phyloP scores from a whole-genome alignment of 2,888 invertebrate species.

The Spodoptera littoralis region DNA sequence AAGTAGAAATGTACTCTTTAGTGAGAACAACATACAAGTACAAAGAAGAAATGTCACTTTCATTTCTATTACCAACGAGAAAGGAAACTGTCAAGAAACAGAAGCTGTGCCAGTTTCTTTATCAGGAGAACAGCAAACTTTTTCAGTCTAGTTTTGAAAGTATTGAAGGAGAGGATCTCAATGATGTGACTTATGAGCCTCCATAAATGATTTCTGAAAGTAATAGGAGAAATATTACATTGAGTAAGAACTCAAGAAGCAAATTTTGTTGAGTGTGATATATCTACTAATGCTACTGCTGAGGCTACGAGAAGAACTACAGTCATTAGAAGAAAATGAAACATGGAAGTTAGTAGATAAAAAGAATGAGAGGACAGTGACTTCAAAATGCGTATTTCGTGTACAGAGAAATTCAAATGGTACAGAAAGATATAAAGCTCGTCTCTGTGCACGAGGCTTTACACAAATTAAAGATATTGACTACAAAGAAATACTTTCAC shows the following conservation, averaged over 20 bases:
- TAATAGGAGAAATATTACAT: no score
- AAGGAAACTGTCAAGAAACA: no score
- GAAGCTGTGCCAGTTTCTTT: no score
- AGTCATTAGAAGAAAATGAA: constrained; percentile 48
- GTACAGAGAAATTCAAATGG: neutral
- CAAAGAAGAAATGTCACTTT: no score
- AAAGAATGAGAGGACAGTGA: neutral
- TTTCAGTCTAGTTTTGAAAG: no score
- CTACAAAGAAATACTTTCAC: neutral
- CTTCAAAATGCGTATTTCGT: constrained; percentile 2
- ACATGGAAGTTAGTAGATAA: constrained; percentile 3
- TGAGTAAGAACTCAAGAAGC: constrained; percentile 29
- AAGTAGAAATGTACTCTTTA: no score
- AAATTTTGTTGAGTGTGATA: constrained; percentile 43
- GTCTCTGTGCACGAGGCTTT: neutral
- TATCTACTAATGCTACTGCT: constrained; percentile 47
- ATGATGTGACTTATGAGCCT: no score
- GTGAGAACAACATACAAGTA: no score
- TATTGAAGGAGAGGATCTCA: no score
- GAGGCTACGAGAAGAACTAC: constrained; percentile 50
- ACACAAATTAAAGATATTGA: constrained; percentile 1
- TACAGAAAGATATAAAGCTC: constrained; percentile 1
- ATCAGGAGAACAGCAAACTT: no score
- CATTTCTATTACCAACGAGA: no score
- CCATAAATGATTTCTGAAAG: no score